Conservation (phyloP, 2,797 vertebrate species). For the Anableps anableps region DNA sequence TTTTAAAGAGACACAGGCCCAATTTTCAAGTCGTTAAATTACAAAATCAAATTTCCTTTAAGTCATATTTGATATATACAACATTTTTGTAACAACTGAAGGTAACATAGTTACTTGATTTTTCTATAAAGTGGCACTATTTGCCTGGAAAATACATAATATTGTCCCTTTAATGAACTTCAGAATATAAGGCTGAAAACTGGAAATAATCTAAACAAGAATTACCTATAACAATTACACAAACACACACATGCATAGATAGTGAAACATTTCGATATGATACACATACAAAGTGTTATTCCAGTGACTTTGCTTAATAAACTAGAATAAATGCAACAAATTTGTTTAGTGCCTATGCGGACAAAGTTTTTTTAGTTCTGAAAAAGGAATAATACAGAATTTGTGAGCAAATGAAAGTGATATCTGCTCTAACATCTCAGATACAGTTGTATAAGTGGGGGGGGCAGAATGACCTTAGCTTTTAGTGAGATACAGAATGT, state of each 20-base stretch:
- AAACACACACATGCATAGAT: not conserved
- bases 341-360: not conserved
- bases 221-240: not conserved
- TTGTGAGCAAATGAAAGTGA: not conserved
- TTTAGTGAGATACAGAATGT: not conserved
- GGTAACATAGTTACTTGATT: too few species aligned
- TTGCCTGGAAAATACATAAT: too few species aligned
- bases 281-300: not conserved
- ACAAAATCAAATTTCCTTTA: too few species aligned
- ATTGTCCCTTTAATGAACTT: too few species aligned
- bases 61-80: too few species aligned
- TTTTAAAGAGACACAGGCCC: too few species aligned
- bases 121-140: too few species aligned
- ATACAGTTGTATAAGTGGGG: not conserved
- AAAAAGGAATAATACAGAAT: not conserved
- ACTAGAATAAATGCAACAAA: not conserved
- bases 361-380: not conserved
- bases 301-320: not conserved
- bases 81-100: too few species aligned
- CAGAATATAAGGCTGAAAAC: not conserved
- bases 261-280: too few species aligned
- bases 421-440: not conserved
- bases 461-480: not conserved
- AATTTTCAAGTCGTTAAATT: too few species aligned
- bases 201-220: not conserved